phyloP scores from a whole-genome alignment of 2,888 invertebrate species.

The Drosophila flavopinicola region DNA sequence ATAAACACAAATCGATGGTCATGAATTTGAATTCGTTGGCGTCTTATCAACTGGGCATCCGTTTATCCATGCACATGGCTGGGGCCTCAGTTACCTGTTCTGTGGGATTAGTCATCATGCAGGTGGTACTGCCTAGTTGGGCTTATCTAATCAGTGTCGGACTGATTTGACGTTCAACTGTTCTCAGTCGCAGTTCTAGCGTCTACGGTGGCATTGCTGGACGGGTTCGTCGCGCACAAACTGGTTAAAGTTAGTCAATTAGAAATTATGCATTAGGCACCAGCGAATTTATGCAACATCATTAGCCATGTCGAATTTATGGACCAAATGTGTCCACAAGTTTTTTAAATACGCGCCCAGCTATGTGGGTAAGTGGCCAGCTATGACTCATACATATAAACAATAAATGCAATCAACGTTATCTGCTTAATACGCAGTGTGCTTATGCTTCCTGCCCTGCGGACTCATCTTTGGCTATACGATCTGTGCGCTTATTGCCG shows the following conservation, averaged over 20 bases:
- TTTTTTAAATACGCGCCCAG: constrained; percentile 79
- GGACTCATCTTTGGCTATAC: constrained; percentile 82
- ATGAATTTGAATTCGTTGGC: constrained; percentile 14
- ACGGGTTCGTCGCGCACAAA: constrained; percentile 1
- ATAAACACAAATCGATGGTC: background rate
- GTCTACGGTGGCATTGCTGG: constrained; percentile 23
- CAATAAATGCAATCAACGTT: background rate
- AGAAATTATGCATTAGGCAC: constrained; percentile 25
- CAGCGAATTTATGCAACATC: background rate
- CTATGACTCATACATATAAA: constrained; percentile 19
- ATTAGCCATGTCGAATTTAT: constrained; percentile 63
- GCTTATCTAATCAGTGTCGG: constrained; percentile 39
- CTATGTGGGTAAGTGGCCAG: constrained; percentile 78
- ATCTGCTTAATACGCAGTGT: constrained; percentile 50
- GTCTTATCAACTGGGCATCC: constrained; percentile 34
- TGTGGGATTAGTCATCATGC: constrained; percentile 49
- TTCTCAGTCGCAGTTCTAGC: constrained; percentile 22
- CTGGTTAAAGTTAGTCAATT: constrained; percentile 1
- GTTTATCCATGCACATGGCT: constrained; percentile 33
- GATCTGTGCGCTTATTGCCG: constrained; percentile 76
- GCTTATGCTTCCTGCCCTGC: constrained; percentile 78
- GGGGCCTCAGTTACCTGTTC: constrained; percentile 2
- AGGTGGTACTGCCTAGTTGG: constrained; percentile 34
- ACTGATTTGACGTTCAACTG: constrained; percentile 6
- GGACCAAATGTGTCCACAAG: constrained; percentile 67